Base-by-base conservation (phyloP, 2,888 invertebrate genomes). In the Ashinkailepas kermadecensis region DNA sequence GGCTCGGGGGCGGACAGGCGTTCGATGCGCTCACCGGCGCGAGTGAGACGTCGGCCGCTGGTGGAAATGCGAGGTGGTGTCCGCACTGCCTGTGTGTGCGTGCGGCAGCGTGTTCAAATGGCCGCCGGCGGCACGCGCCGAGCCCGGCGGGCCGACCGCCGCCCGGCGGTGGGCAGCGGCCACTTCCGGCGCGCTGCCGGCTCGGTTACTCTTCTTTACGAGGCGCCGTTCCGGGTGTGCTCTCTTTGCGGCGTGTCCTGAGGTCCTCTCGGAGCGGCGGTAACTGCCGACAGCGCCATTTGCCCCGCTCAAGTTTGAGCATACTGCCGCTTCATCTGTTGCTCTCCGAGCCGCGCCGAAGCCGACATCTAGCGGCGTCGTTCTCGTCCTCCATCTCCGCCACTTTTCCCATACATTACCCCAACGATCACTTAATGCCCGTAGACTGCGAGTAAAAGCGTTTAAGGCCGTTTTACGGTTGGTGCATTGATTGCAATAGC, bases 391-490 rank as follows among this genome's bases (percentile, higher is more conserved):
- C 67, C 25, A n/a, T n/a, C 25, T 13, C 67, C 67, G 67, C 67
- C 67, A 39, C 74, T 74, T 54, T 74, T 54, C 74, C 74, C 74
- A 74, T 74, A 74, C 74, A 74, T 74, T 74, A 74, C 74, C 15
- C 54, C 74, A 54, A 74, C 74, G 74, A 74, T 74, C 74, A 54
- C 74, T 74, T 74, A 74, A 74, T 74, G 54, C 74, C 54, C 74
- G 54, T 54, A 39, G 74, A 74, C 74, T 74, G 54, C 54, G 74
- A 21, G 74, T 74, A 74, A 74, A 74, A 54, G 74, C 74, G 74
- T 74, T 74, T 74, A 74, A 74, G n/a, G 74, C 74, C 74, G 74
- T 74, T 74, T 74, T 74, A 74, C 74, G 74, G 74, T 74, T 74
- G 21, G 74, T 74, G 74, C 74, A 74, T 74, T 74, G 74, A 74